phyloP scores from a whole-genome alignment of 2,797 vertebrate species.

The Lates japonicus region DNA sequence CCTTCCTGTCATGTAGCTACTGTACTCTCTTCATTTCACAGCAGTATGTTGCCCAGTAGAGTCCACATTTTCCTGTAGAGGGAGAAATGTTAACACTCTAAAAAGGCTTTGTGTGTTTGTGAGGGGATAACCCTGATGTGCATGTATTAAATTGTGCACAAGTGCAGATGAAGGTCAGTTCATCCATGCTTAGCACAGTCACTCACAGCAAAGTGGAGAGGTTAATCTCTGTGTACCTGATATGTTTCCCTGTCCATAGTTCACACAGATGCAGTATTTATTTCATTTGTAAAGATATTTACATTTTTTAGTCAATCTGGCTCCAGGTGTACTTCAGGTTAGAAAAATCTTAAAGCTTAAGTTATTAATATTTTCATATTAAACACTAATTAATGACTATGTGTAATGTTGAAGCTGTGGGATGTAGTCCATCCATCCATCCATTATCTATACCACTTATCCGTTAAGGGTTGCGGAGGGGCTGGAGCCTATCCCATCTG shows the following conservation, averaged over 20 bases:
- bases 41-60: not conserved
- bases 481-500: too few relatives aligned
- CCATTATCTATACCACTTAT: too few relatives aligned
- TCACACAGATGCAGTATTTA: too few relatives aligned
- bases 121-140: not conserved
- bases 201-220: slow-evolving; percentile 17
- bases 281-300: too few relatives aligned
- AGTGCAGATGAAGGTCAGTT: slow-evolving; percentile 27
- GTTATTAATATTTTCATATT: too few relatives aligned
- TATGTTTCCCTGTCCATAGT: not conserved
- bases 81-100: not conserved
- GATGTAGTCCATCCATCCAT: too few relatives aligned
- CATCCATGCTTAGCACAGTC: slow-evolving; percentile 6
- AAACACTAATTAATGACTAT: too few relatives aligned
- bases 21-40: slow-evolving; percentile 6
- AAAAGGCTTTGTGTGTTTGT: not conserved
- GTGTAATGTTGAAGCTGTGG: too few relatives aligned
- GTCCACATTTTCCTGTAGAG: not conserved
- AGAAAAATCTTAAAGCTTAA: too few relatives aligned
- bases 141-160: not conserved
- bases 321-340: too few relatives aligned
- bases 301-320: too few relatives aligned
- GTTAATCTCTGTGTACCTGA: slow-evolving; percentile 14
- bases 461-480: too few relatives aligned
- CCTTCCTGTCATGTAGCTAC: slow-evolving; percentile 14